A percentile compares a stretch with the other conserved stretches of the same genome.
These are phyloP conservation scores for Zosterops hypoxanthus DNA, from an alignment of 2,113 vertebrate genomes.

Conservation along the genomic window DNA sequence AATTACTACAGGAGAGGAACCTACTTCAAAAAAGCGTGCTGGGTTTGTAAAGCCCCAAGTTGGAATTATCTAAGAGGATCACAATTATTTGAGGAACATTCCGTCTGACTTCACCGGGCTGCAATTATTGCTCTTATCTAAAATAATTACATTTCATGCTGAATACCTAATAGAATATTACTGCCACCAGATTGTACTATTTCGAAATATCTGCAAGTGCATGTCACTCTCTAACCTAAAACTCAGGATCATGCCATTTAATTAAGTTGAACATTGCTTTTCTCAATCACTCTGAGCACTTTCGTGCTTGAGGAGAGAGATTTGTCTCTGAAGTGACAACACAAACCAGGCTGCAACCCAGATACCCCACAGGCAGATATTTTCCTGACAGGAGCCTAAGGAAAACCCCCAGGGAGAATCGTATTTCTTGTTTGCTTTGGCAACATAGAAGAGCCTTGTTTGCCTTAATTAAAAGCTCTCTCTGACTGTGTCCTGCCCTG, in stretches of 20 bases:
- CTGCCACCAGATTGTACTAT: neutral
- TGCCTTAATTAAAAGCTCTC: neutral
- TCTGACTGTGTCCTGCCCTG: neutral
- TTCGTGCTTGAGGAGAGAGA: neutral
- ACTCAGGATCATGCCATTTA: neutral
- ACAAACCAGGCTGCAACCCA: neutral
- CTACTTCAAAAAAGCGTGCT: conserved; percentile 25
- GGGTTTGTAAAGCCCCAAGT: neutral
- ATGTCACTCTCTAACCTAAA: neutral
- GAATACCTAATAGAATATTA: conserved; percentile 64
- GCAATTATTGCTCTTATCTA: conserved; percentile 45
- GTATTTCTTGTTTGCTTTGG: neutral
- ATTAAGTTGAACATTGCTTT: neutral
- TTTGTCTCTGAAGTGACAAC: neutral
- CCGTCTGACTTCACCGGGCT: neutral
- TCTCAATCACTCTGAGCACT: neutral
- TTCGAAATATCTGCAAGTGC: conserved; percentile 12
- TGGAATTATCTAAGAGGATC: conserved; percentile 59
- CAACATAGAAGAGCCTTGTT: neutral
- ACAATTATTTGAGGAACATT: conserved; percentile 47
- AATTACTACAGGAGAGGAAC: conserved; percentile 21
- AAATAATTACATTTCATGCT: conserved; percentile 57
- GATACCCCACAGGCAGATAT: neutral
- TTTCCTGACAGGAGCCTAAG: neutral
- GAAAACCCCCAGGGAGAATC: neutral